Evolutionary conservation across 2,113 vertebrate genomes (phyloP), one percentile per base, ranked within the genome.

Genomic region (Siphamia tubifer): DNA sequence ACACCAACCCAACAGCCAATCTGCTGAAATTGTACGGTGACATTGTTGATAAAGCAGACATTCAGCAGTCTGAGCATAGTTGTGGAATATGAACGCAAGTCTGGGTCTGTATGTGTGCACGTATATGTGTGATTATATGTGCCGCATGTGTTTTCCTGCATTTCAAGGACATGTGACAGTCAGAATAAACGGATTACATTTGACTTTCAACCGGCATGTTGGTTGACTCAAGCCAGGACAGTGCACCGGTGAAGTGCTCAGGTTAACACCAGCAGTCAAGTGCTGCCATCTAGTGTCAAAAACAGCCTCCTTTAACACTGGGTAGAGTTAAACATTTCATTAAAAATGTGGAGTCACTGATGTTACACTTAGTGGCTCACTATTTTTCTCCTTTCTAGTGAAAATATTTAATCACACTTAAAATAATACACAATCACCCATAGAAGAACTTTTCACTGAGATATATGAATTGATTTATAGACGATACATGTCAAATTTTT

Each of bases 211-310:
- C 24, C 32, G 54, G 27, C 60, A 35, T 38, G 66, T 55, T 71
- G 27, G 17, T 31, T 56, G 54, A 62, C 24, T 70, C 12, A 30
- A 45, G 23, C 31, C 16, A 16, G 40, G 28, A 8, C 34, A 30
- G 6, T 11, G 21, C 1, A 1, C n/a, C 52, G 3, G 5, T 4
- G 28, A 38, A 51, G 20, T 28, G 43, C 24, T 25, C 58, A 57
- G 48, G 38, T 69, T 39, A 60, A 42, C 57, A 72, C 79, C 44
- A 79, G 66, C 36, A 77, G 74, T 65, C 32, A 16, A 48, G 64
- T 79, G 80, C 68, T 85, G 84, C 72, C 86, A 86, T 76, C 88
- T 86, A 84, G 81, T 79, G 88, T 10, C 23, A 3, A 21, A 35
- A 38, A 40, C 16, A 39, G 2, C 8, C 16, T 58, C 38, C 35